phyloP scores from a whole-genome alignment of 2,797 vertebrate genomes.

The Sparus aurata region DNA sequence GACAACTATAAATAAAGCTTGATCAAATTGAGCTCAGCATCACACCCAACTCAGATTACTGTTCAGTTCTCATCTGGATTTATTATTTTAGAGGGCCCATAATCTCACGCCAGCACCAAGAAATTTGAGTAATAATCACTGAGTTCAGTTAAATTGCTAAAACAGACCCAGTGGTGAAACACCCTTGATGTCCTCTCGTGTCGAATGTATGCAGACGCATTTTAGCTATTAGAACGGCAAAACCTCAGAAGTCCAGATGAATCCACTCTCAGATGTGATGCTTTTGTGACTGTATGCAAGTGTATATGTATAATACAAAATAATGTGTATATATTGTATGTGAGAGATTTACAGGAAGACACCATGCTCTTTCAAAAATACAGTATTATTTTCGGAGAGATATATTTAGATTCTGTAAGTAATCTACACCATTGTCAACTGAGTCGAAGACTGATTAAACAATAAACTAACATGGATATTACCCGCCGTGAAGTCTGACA shows the following conservation, averaged over 20 bases:
- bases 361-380: slow-evolving; percentile 74
- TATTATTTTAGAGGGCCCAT: slow-evolving; percentile 46
- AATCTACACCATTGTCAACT: slow-evolving; percentile 73
- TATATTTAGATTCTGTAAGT: slow-evolving; percentile 84
- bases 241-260: slow-evolving; percentile 68
- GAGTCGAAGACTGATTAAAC: slow-evolving; percentile 84
- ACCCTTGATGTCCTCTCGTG: slow-evolving; percentile 16
- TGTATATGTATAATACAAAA: slow-evolving; percentile 74
- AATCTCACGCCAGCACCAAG: slow-evolving; percentile 31
- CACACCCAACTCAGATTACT: slow-evolving; percentile 19
- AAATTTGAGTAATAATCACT: slow-evolving; percentile 35
- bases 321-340: slow-evolving; percentile 83
- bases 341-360: slow-evolving; percentile 77
- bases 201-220: slow-evolving; percentile 81
- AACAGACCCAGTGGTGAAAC: slow-evolving; percentile 46
- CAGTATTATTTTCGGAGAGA: slow-evolving; percentile 86
- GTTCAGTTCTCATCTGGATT: slow-evolving; percentile 32
- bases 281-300: slow-evolving; percentile 70
- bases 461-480: slow-evolving; percentile 82
- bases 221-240: slow-evolving; percentile 65
- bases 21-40: slow-evolving; percentile 33
- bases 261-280: slow-evolving; percentile 71
- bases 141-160: slow-evolving; percentile 24
- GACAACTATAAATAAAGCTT: slow-evolving; percentile 21
- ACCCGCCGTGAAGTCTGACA: slow-evolving; percentile 4